Percentiles rank a stretch among this genome's conserved stretches.
These are phyloP conservation scores for Thunnus maccoyii DNA, from an alignment of 2,113 vertebrate species.

Conservation along the genomic window DNA sequence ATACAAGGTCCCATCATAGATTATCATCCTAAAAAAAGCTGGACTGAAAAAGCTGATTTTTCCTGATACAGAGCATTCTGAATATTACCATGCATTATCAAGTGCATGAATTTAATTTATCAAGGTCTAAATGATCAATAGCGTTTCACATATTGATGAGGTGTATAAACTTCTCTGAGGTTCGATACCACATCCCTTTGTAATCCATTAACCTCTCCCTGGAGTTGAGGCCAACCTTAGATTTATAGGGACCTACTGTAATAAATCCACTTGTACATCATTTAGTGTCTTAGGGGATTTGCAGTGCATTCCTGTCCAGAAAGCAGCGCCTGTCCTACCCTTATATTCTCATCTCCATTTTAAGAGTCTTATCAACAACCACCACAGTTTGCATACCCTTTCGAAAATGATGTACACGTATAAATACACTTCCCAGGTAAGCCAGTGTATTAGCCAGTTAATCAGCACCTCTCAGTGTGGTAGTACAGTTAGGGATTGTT, in stretches of 20 bases:
- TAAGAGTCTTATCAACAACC: constrained; percentile 39
- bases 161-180: constrained; percentile 87
- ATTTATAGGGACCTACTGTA: constrained; percentile 87
- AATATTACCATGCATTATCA: constrained; percentile 83
- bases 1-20: constrained; percentile 52
- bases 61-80: constrained; percentile 60
- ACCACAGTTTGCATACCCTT: constrained; percentile 39
- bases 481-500: constrained; percentile 38
- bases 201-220: constrained; percentile 91
- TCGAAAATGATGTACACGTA: constrained; percentile 1
- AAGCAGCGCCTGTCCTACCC: constrained; percentile 71
- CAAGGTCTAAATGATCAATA: constrained; percentile 86
- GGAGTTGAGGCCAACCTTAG: constrained; percentile 87
- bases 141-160: constrained; percentile 87
- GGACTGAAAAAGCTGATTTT: constrained; percentile 47
- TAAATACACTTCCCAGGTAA: constrained; percentile 15
- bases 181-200: constrained; percentile 88
- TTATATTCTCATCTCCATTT: constrained; percentile 70
- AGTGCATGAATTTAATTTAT: constrained; percentile 88
- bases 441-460: constrained; percentile 15
- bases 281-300: constrained; percentile 86
- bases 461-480: constrained; percentile 10
- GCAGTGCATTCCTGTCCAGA: constrained; percentile 78
- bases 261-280: constrained; percentile 90
- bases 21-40: constrained; percentile 40